phyloP scores from a whole-genome alignment of 2,888 invertebrate species.

The Thera obeliscata region DNA sequence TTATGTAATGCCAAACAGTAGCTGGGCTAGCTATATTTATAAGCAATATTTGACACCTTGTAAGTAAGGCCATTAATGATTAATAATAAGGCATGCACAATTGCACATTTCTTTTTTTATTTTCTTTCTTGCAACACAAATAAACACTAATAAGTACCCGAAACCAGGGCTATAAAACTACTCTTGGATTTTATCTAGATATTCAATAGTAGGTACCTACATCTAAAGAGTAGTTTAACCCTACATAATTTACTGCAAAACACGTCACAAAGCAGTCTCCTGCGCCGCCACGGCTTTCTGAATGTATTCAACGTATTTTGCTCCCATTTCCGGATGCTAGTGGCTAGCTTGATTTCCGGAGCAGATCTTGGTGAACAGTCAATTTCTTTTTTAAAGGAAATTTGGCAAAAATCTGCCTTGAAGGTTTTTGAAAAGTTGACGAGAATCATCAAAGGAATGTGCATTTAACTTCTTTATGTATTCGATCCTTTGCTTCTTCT shows the following conservation, averaged over 20 bases:
- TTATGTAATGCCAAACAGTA: slow-evolving; percentile 42
- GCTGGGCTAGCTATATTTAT: too few relatives aligned
- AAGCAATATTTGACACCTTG: too few relatives aligned
- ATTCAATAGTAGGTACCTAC: background rate
- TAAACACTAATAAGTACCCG: slow-evolving; percentile 56
- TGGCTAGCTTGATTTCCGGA: background rate
- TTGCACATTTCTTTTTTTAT: slow-evolving; percentile 50
- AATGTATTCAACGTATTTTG: too few relatives aligned
- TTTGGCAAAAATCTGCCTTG: background rate
- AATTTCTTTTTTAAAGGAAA: background rate
- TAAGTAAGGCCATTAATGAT: background rate
- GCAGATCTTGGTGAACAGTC: too few relatives aligned
- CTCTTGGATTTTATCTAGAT: slow-evolving; percentile 10
- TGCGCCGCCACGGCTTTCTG: background rate
- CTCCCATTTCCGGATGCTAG: too few relatives aligned
- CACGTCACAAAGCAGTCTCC: background rate
- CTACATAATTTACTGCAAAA: background rate
- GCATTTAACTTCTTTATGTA: slow-evolving; percentile 43
- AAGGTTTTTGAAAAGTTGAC: background rate
- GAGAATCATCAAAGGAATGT: slow-evolving; percentile 55
- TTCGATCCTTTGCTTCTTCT: slow-evolving; percentile 44
- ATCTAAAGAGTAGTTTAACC: background rate
- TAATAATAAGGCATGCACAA: slow-evolving; percentile 61
- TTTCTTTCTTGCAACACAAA: slow-evolving; percentile 53
- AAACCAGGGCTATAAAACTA: slow-evolving; percentile 38